Base-by-base conservation (phyloP, 2,113 vertebrate genomes). In the Sphaerodactylus townsendi region DNA sequence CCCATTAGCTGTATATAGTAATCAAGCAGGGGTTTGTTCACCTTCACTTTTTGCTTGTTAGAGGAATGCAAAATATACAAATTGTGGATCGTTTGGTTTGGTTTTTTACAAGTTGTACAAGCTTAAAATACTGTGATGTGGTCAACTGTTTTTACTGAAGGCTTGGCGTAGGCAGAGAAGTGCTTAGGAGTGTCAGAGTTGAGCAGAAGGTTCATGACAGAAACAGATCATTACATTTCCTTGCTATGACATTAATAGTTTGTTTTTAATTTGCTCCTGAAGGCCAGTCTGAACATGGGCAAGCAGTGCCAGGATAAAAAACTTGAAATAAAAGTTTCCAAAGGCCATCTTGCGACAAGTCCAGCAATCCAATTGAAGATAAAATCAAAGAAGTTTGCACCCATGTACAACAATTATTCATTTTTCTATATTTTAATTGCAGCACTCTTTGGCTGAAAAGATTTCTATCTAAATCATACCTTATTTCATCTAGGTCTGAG, bases 211-310 rank as follows among this genome's bases (percentile, higher is more conserved):
- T 10, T 64, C 85, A 82, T 86, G 1, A 77, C 76, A 79, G 2
- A 35, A 7, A 4, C 10, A 83, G 66, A 71, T 7, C 44, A 23
- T 30, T 19, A 2, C 66, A 2, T 64, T 79, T 85, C 11, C 78
- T 68, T 81, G 50, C 68, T 62, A n/a, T 81, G 79, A 79, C 28
- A 37, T 73, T 28, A 10, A 10, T 50, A 48, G 10, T 25, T 48
- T 50, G 79, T 92, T 25, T 81, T 90, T 59, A n/a, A 65, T 5
- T 84, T 78, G 72, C 77, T 83, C 14, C 1, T 79, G 71, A 73
- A 97, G 95, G 90, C 92, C 83, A 94, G 91, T 46, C 1, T 97
- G 86, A 91, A 93, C 78, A 96, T 95, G 95, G 95, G 95, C 15
- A 82, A 88, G 66, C 80, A 97, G 25, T 96, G 96, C 89, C 95